phyloP scores from a whole-genome alignment of 1,140 invertebrate species.

The Bilobella aurantiaca region DNA sequence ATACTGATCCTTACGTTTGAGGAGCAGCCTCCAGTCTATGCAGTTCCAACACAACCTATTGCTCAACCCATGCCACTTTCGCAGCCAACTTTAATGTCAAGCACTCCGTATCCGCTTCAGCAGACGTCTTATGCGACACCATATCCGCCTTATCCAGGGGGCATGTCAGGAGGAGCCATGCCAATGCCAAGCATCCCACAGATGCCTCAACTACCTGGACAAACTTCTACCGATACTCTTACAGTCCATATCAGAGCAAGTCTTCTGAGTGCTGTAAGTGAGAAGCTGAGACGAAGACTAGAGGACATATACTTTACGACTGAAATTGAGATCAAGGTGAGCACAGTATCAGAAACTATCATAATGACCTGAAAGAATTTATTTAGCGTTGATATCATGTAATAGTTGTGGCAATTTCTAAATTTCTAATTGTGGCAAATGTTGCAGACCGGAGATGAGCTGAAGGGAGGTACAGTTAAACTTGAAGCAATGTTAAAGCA shows the following conservation, averaged over 20 bases:
- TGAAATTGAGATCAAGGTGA: slow-evolving; percentile 30
- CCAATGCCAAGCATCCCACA: slow-evolving; percentile 25
- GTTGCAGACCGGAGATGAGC: slow-evolving; percentile 28
- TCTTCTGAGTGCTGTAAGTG: slow-evolving; percentile 84
- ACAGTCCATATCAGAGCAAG: slow-evolving; percentile 64
- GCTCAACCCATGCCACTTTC: slow-evolving; percentile 9
- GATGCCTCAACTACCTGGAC: slow-evolving; percentile 17
- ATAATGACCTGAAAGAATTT: too few relatives aligned
- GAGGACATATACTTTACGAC: slow-evolving; percentile 52
- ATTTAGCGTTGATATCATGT: too few relatives aligned
- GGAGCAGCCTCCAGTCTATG: slow-evolving; percentile 87
- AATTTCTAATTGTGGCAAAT: neutral
- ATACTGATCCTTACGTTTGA: slow-evolving; percentile 88
- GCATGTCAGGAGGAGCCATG: slow-evolving; percentile 51
- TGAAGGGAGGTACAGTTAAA: slow-evolving; percentile 20
- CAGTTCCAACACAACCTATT: slow-evolving; percentile 42
- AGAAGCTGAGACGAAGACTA: slow-evolving; percentile 75
- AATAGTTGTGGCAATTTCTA: too few relatives aligned
- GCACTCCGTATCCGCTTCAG: slow-evolving; percentile 51
- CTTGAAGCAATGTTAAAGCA: slow-evolving; percentile 22
- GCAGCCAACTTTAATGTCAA: slow-evolving; percentile 33
- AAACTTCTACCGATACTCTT: slow-evolving; percentile 15
- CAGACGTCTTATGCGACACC: slow-evolving; percentile 32
- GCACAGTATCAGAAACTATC: too few relatives aligned
- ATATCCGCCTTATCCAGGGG: slow-evolving; percentile 39